These are phyloP conservation scores for Psittacula echo DNA, from an alignment of 2,797 vertebrate species.

Conservation along the genomic window DNA sequence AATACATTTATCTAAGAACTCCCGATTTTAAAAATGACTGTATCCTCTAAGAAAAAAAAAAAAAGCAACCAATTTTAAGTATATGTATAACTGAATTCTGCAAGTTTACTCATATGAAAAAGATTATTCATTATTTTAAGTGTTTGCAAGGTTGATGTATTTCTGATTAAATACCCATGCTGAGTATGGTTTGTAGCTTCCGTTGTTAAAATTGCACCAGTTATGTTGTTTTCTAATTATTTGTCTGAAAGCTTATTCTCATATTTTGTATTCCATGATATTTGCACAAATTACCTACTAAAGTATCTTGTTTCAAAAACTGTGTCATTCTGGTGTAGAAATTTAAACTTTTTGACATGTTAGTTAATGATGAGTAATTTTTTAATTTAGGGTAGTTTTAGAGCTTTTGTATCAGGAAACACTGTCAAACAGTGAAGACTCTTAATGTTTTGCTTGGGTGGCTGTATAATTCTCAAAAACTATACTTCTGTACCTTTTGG, in stretches of 20 bases:
- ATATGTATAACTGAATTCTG: neutral
- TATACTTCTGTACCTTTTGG: neutral
- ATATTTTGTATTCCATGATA: neutral
- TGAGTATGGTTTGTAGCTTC: neutral
- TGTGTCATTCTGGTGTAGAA: neutral
- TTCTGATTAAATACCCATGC: neutral
- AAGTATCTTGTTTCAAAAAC: neutral
- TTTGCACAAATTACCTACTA: neutral
- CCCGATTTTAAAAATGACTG: neutral
- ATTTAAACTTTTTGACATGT: neutral
- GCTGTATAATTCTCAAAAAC: conserved; percentile 33
- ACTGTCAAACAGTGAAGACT: neutral
- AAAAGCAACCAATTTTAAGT: neutral
- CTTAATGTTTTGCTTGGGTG: neutral
- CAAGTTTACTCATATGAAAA: neutral
- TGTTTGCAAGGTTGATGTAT: neutral
- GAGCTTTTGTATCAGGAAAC: neutral
- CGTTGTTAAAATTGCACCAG: neutral
- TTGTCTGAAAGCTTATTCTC: neutral
- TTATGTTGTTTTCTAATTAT: neutral
- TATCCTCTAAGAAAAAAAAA: neutral
- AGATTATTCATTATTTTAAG: neutral
- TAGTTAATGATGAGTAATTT: neutral
- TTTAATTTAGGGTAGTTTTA: neutral
- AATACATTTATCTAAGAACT: neutral